phyloP scores from a whole-genome alignment of 2,113 vertebrate genomes.

The Neogale vison region DNA sequence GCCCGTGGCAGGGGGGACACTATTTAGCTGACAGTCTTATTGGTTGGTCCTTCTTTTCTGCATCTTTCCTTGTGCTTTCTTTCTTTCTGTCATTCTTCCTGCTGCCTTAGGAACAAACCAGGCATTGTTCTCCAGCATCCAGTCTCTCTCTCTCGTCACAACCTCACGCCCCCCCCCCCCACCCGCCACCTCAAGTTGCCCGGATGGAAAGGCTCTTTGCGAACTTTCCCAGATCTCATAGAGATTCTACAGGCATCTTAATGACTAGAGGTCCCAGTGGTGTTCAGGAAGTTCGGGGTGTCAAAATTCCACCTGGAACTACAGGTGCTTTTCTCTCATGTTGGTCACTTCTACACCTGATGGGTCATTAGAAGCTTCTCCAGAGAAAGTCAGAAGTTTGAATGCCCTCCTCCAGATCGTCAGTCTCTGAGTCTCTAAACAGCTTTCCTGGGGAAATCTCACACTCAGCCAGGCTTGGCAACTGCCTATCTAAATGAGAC shows the following conservation, averaged over 20 bases:
- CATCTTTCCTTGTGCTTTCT: neutral
- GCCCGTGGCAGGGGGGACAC: neutral
- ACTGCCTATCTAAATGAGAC: neutral
- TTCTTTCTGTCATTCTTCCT: neutral
- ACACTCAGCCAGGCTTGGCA: neutral
- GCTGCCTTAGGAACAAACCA: neutral
- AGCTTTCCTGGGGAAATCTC: neutral
- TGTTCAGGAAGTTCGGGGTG: neutral
- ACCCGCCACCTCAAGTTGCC: too few species aligned
- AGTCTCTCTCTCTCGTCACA: fast-evolving
- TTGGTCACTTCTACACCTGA: neutral
- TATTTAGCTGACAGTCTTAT: neutral
- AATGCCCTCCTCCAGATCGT: neutral
- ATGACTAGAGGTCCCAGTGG: neutral
- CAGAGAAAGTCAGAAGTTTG: neutral
- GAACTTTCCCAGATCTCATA: neutral
- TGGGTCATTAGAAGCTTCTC: neutral
- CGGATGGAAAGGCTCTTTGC: neutral
- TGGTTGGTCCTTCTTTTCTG: neutral
- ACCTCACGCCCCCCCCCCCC: fast-evolving
- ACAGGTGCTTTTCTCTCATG: neutral
- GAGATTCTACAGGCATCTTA: neutral
- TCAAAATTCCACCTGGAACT: neutral
- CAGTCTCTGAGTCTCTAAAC: neutral
- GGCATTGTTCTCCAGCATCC: neutral